Conservation (phyloP, 2,113 vertebrate genomes). For the Brachyhypopomus occidentalis region DNA sequence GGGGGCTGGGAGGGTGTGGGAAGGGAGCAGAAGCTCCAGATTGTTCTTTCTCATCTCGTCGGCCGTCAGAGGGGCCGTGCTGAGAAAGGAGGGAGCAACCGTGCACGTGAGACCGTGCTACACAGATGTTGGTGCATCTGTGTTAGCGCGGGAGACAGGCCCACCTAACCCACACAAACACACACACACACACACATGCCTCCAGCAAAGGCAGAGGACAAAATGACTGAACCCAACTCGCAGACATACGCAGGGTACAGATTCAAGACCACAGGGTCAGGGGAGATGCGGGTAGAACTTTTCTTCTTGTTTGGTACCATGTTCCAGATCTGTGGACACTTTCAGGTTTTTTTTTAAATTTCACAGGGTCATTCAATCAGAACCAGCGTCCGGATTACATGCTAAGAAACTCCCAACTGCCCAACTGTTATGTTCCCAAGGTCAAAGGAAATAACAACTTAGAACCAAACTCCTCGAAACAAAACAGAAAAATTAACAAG, state of each 20-base stretch:
- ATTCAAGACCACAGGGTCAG: background rate
- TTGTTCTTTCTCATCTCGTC: constrained; percentile 80
- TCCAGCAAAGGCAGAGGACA: constrained; percentile 52
- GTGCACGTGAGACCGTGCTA: constrained; percentile 77
- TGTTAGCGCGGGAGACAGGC: constrained; percentile 60
- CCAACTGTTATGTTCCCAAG: too few species aligned
- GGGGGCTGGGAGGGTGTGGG: background rate
- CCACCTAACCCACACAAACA: constrained; percentile 52
- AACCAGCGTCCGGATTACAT: too few species aligned
- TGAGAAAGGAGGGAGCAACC: constrained; percentile 87
- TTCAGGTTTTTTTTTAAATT: too few species aligned
- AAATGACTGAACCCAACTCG: constrained; percentile 32
- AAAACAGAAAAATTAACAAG: background rate
- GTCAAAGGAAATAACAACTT: too few species aligned
- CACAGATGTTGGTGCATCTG: constrained; percentile 91
- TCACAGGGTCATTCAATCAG: too few species aligned
- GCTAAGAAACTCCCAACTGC: too few species aligned
- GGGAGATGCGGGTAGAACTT: background rate
- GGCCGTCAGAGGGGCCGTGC: constrained; percentile 80
- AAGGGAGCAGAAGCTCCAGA: constrained; percentile 73
- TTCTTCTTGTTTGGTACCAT: background rate
- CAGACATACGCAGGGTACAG: background rate
- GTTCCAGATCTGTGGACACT: background rate
- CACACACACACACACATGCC: constrained; percentile 39
- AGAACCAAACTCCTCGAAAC: background rate